Evolutionary conservation across 2,888 invertebrate genomes (phyloP), one percentile per base, ranked within the genome.

Genomic region (Zygogramma bicolorata): DNA sequence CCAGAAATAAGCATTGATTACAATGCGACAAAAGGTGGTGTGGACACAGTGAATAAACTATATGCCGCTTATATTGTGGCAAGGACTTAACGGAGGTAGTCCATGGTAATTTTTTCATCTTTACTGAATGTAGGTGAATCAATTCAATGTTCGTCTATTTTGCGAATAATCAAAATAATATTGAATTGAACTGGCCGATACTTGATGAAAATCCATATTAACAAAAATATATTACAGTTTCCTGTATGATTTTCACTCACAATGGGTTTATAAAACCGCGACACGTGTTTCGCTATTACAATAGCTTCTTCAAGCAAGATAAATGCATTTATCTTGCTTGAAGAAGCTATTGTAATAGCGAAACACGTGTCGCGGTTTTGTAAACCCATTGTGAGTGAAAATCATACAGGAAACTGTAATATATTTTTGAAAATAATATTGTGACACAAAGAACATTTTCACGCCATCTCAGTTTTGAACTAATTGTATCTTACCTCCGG

Each of bases 51-150:
- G 2, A 42, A 68, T 25, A 38, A 68, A 60, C 25, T 60, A 20
- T 20, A 15, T 68, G 29, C 60, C 25, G 25, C 40, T 18, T 68
- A 68, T 29, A 60, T 40, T 13, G 68, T 68, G n/a, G 59, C 68
- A 38, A 68, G 68, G 46, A 68, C 59, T 29, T 60, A 59, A 3
- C 58, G 40, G 59, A 31, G 42, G 15, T 59, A 42, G 67, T 38
- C 67, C 20, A 15, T 59, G 20, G 59, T 67, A 4, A 34, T 65
- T 15, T 53, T 65, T 57, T 57, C 13, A 22, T 18, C 58, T 22
- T 10, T 38, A 58, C 20, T 66, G 38, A 66, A 66, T 15, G 66
- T 66, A 34, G 13, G 34, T 34, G 34, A 34, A 34, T 13, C 34
- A 34, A 34, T 13, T 34, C 34, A 34, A 34, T 34, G 34, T 2